Conservation (phyloP, 2,113 vertebrate genomes). For the Vidua macroura region DNA sequence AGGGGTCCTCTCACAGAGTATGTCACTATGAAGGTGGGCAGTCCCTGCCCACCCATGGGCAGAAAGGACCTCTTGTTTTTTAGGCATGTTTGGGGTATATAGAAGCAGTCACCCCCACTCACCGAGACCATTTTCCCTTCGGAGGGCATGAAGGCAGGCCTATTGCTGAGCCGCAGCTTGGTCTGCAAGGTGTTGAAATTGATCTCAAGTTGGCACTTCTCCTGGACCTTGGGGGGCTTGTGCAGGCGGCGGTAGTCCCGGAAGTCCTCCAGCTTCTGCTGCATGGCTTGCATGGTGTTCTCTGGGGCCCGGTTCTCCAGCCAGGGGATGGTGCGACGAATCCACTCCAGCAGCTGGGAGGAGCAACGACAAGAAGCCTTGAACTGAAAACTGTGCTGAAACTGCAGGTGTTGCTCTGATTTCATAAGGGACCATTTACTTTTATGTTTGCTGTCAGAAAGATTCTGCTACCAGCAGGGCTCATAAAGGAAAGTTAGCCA, state of each 20-base stretch:
- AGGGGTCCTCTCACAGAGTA: neutral
- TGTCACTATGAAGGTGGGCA: neutral
- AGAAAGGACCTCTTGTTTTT: neutral
- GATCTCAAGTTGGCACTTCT: slow-evolving; percentile 99
- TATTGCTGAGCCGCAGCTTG: slow-evolving; percentile 95
- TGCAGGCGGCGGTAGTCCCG: slow-evolving; percentile 93
- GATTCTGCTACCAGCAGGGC: neutral
- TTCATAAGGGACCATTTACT: neutral
- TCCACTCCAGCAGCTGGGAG: slow-evolving; percentile 92
- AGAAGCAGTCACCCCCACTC: neutral
- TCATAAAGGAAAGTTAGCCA: neutral
- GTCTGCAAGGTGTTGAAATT: slow-evolving; percentile 99
- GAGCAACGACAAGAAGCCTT: neutral
- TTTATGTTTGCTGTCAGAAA: neutral
- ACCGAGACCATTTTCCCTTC: slow-evolving; percentile 99
- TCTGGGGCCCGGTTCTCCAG: slow-evolving; percentile 91
- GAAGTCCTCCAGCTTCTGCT: slow-evolving; percentile 99
- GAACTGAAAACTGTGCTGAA: neutral
- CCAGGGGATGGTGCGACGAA: slow-evolving; percentile 96
- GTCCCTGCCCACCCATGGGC: neutral
- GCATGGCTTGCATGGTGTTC: slow-evolving; percentile 99
- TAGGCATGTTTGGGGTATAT: neutral
- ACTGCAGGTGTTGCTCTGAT: neutral
- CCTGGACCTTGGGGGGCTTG: slow-evolving; percentile 97
- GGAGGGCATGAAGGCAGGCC: slow-evolving; percentile 97